These are phyloP conservation scores for Puntigrus tetrazona DNA, from an alignment of 2,113 vertebrate genomes.

Conservation along the genomic window DNA sequence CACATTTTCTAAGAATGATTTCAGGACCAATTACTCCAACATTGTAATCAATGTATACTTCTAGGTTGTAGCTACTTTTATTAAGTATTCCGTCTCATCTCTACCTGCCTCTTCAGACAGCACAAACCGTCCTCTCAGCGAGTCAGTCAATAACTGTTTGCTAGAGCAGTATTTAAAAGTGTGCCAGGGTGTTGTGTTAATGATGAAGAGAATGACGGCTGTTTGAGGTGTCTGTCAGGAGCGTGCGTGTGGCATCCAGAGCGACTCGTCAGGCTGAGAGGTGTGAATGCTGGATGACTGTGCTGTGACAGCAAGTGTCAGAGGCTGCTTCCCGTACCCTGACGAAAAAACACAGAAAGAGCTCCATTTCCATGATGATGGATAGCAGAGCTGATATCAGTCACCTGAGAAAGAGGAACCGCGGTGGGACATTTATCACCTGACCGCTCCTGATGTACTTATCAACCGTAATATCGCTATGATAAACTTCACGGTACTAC, in stretches of 20 bases:
- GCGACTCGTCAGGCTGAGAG: slow-evolving; percentile 38
- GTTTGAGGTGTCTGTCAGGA: slow-evolving; percentile 35
- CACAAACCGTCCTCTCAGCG: neutral
- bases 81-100: neutral
- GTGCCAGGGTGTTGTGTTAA: slow-evolving; percentile 37
- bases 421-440: neutral
- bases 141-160: slow-evolving; percentile 24
- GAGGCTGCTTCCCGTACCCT: slow-evolving; percentile 18
- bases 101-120: neutral
- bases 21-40: neutral
- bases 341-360: slow-evolving; percentile 41
- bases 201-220: slow-evolving; percentile 28
- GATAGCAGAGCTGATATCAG: slow-evolving; percentile 36
- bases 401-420: slow-evolving; percentile 26
- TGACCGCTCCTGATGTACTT: neutral
- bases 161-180: slow-evolving; percentile 31
- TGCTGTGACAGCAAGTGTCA: slow-evolving; percentile 44
- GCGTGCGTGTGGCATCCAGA: neutral
- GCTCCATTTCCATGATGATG: slow-evolving; percentile 33
- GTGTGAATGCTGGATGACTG: slow-evolving; percentile 17
- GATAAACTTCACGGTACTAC: neutral
- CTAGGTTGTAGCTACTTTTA: neutral
- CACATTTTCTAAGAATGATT: neutral
- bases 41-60: neutral
- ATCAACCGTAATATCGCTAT: neutral